Evolutionary conservation across 2,797 vertebrate species (phyloP), one percentile per base, ranked within the genome.

Genomic region (Prunella strophiata): DNA sequence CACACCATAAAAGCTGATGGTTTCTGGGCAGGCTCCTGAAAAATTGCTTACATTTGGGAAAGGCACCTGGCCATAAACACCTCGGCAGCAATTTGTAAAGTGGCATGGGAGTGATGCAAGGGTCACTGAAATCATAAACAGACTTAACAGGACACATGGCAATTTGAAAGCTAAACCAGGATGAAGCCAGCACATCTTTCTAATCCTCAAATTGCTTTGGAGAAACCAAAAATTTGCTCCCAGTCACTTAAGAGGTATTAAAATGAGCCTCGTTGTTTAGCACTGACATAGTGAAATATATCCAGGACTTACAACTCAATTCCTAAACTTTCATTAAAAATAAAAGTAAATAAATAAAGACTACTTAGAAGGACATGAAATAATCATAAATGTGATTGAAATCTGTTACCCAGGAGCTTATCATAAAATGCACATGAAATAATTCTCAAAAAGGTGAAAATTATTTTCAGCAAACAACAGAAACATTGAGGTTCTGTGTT

Each of bases 241-340:
- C 63, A 63, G 85, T 95, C 90, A 94, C 45, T 85, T 88, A 71
- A 76, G 80, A 84, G 43, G 47, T 29, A 83, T 88, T 91, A 85
- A 89, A 91, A 77, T 10, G 13, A 61, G 22, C 19, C 8, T 82
- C 42, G 43, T 29, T 82, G 32, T 13, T 10, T 3, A 30, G 78
- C 40, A n/a, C 72, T 63, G 81, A 77, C 89, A 36, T 25, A 42
- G 26, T 57, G 42, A 74, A 34, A 36, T 43, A 2, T 1, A 32
- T 16, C 32, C 67, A 36, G 38, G 65, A 15, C 6, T 14, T 74
- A 38, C 15, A 17, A 13, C 13, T 59, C 32, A 23, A 83, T 68
- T 47, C 42, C 32, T 43, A 36, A 72, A 17, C 18, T 61, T 61
- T 17, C 29, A 34, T 54, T 48, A 11, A 38, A 52, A 74, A 38